Evolutionary conservation across 64 coral and sea anemone species (phyloP), one percentile per base, ranked within the genome.

Genomic region (Trachythela sp.): DNA sequence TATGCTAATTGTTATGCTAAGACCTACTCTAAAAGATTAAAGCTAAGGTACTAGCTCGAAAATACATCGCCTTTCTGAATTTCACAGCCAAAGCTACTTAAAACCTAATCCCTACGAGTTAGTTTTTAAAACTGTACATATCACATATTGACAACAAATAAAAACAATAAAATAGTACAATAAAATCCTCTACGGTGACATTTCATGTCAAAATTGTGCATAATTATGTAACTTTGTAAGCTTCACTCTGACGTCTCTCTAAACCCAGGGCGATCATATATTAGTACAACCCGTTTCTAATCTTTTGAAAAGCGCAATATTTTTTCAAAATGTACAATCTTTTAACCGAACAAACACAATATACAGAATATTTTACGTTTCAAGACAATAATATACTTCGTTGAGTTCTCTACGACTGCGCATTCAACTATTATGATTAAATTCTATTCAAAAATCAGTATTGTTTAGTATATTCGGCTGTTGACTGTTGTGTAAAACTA

Each of bases 171-270:
- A 64, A 64, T n/a, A 24, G 26, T 27, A 64, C 3, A 64, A 20
- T 64, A 27, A 64, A 64, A 64, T n/a, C 17, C 15, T 24, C 20
- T 64, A 64, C 56, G 20, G 56, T 64, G 56, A 26, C 56, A 64
- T 64, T 64, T 64, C 24, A 64, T 64, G 56, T 26, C 56, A 64
- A 64, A 64, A 64, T n/a, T 64, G 56, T 64, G 56, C 56, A 64
- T n/a, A n/a, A n/a, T n/a, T n/a, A n/a, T 64, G 56, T 45, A 45
- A 45, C 42, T 45, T 45, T 45, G 42, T 45, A 45, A 45, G 42
- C 42, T 45, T 45, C 42, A 45, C 11, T 45, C 11, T 45, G 42
- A 45, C 42, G 42, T 45, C 42, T 45, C 11, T 45, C 11, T 6
- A 4, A 45, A 45, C 42, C 11, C 42, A 45, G 42, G 42, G 42